Evolutionary conservation across 2,113 vertebrate genomes (phyloP), one percentile per base, ranked within the genome.

Genomic region (Vicugna pacos): DNA sequence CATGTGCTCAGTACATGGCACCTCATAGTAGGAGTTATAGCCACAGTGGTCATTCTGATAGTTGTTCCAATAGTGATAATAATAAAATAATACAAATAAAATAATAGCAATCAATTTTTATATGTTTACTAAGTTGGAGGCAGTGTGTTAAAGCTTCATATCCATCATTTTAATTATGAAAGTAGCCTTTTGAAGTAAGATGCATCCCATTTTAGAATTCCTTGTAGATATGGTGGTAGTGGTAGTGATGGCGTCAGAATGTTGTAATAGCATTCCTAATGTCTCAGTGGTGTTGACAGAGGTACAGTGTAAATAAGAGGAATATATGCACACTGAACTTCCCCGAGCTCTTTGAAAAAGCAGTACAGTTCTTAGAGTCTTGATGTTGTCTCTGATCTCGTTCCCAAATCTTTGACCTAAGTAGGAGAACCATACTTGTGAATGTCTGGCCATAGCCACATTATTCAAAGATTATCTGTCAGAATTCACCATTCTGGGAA

Each of bases 41-140:
- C 4, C 14, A 42, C 12, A 69, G 16, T 13, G 4, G n/a, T 65
- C 48, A 35, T 28, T 54, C 22, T 89, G 19, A 52, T 26, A 52
- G 26, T 91, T 72, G 15, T 56, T 24, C 2, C 62, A 67, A 14
- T 54, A 72, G 26, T 86, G 12, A 64, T 52, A 48, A 54, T 75
- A 90, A 77, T 30, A 91, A 38, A 95, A 52, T 58, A 76, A 48
- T 60, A 67, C 48, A 73, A 89, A 28, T 75, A 60, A 94, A 58
- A 89, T 62, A n/a, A 52, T 3, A 60, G 2, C 4, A 32, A 3
- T 10, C 15, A 76, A 4, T 32, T 38, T 2, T 54, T 58, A 30
- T 52, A 42, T 75, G 35, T 38, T 70, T 35, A 22, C 20, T 64
- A 83, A 70, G 16, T 62, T 72, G 5, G 35, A 89, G 20, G 52